These are phyloP conservation scores for Menidia beryllina DNA, from an alignment of 2,113 vertebrate genomes.

Conservation along the genomic window DNA sequence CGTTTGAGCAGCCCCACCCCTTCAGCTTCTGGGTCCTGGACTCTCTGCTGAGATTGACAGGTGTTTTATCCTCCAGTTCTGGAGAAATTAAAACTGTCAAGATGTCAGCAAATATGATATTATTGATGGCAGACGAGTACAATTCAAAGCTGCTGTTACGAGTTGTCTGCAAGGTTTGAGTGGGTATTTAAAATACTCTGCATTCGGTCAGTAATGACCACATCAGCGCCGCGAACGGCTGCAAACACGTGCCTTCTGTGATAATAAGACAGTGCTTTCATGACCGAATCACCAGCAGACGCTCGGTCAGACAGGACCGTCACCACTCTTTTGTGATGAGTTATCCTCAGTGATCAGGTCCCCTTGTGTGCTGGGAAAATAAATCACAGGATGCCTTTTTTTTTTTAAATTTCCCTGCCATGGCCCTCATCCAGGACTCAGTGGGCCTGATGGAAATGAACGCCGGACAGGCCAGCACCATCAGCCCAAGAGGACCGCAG, in stretches of 20 bases:
- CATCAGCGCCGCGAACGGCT: constrained; percentile 20
- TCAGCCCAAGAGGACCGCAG: constrained; percentile 62
- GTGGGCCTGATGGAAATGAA: constrained; percentile 78
- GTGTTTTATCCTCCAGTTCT: constrained; percentile 73
- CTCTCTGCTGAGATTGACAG: constrained; percentile 71
- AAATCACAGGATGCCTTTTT: constrained; percentile 76
- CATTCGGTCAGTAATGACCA: constrained; percentile 30
- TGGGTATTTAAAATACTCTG: constrained; percentile 3
- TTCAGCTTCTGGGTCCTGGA: constrained; percentile 68
- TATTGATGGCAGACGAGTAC: constrained; percentile 64
- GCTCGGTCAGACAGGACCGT: constrained; percentile 41
- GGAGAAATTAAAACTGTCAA: constrained; percentile 74
- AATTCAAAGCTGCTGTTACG: constrained; percentile 36
- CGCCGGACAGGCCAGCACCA: constrained; percentile 65
- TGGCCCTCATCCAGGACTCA: constrained; percentile 77
- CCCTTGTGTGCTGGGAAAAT: constrained; percentile 68
- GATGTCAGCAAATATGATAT: constrained; percentile 58
- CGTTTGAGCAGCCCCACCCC: constrained; percentile 84
- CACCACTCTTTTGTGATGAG: constrained; percentile 65
- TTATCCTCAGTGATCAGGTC: constrained; percentile 58
- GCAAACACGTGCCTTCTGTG: constrained; percentile 7
- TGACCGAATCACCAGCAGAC: constrained; percentile 22
- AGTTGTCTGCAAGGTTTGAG: constrained; percentile 19
- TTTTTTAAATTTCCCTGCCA: constrained; percentile 80
- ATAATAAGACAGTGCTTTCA: constrained; percentile 1